Base-by-base conservation (phyloP, 2,797 vertebrate genomes). In the Hyperoplus lanceolatus region DNA sequence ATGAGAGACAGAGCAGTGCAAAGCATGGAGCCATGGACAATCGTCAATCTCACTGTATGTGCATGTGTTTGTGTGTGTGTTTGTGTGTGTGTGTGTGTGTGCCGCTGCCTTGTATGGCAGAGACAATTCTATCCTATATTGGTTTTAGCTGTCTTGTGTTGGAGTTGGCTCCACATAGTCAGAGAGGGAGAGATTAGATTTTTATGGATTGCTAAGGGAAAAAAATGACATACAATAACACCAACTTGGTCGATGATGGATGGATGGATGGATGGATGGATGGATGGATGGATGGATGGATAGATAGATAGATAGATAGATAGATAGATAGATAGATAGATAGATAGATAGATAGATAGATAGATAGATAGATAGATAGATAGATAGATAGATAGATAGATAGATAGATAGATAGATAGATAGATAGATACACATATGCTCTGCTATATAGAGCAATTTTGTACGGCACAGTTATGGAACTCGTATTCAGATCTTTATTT, bases 201-300 rank as follows among this genome's bases (percentile, higher is more conserved):
- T 29, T 39, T 49, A 80, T 75, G 65, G 51, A 70, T 56, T 41
- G 70, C 63, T 71, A 38, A 57, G 14, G 13, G 13, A 53, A 29
- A 39, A 5, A 62, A 54, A 59, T 14, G 59, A 21, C n/a, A 46
- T 42, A 11, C 6, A 62, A 7, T 18, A 29, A 46, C 54, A 8
- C 6, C 48, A 41, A 8, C 29, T 29, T 29, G 29, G 29, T 29
- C 29, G 29, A 29, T 29, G 38, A 51, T 55, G 15, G 48, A 66
- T 11, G 13, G 57, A 77, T 51, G 15, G 49, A 71, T 21, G 12
- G 49, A 64, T 2, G 13, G 61, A 59, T 69, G 15, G 72, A 63
- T 60, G 36, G 7, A 53, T 39, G 4, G 6, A 11, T 45, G 4
- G 6, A 11, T 45, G 4, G 29, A 29, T 29, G 3, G 29, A 29